Base-by-base conservation (phyloP, 2,797 vertebrate genomes). In the Leptoclinus maculatus region DNA sequence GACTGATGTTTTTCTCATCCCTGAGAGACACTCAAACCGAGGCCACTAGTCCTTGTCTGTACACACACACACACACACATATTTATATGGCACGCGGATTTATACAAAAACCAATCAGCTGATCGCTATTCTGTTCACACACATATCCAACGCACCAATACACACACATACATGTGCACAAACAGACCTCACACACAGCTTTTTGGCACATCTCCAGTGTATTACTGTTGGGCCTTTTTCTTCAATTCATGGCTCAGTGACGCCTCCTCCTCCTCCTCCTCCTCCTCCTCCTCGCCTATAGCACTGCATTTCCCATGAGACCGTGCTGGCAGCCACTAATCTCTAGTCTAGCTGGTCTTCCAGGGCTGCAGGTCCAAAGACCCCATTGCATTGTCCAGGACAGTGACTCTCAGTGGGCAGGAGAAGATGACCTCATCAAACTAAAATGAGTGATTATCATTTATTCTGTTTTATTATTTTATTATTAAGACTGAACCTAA, bases 271-370 rank as follows among this genome's bases (percentile, higher is more conserved):
- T 74, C 70, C 57, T 70, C 39, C 29, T 43, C 53, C 51, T 21
- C 21, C 60, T 75, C n/a, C 63, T 78, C 67, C 58, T 73, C 32
- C 25, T 83, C 8, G 54, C 76, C 70, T 39, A 32, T 53, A 72
- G 74, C 78, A 78, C 87, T 87, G 80, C 76, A 78, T 86, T 80
- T 89, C 89, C 90, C 89, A 84, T 39, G 86, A 88, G 86, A 59
- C 86, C 19, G 1, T 17, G 56, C 66, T 72, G 71, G 60, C 21
- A 60, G 84, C 38, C 63, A 82, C 74, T 88, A 71, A 80, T 87
- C 72, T 80, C 57, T 21, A 41, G 59, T 68, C 53, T 65, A 19
- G 79, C 71, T 67, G 58, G 45, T 70, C 71, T 45, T 71, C 45
- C 49, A 74, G n/a, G 4, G 23, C 62, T 66, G 56, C 74, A 41